Conservation (phyloP, 1,140 invertebrate species). For the Periplaneta americana region DNA sequence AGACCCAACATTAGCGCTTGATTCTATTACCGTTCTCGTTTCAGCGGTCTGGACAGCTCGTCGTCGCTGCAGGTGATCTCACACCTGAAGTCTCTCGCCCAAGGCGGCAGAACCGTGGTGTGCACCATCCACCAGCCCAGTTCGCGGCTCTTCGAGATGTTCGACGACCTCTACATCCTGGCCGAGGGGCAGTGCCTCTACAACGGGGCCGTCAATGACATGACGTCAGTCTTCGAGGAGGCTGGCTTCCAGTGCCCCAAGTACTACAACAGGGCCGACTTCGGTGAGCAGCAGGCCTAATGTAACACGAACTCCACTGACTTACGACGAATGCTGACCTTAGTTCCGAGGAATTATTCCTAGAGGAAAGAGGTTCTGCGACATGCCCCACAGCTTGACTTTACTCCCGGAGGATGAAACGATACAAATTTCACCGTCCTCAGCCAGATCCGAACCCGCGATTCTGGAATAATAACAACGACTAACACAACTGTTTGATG, state of each 20-base stretch:
- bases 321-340: no score
- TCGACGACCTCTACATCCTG: slow-evolving; percentile 57
- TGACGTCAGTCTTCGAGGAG: slow-evolving; percentile 42
- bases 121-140: slow-evolving; percentile 89
- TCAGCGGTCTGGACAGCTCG: slow-evolving; percentile 69
- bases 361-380: no score
- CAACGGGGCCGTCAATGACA: slow-evolving; percentile 40
- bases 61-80: slow-evolving; percentile 64
- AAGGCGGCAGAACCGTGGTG: slow-evolving; percentile 69
- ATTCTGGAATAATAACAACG: no score
- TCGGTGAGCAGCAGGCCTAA: slow-evolving; percentile 47
- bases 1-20: no score
- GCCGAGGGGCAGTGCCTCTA: slow-evolving; percentile 52
- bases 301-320: no score
- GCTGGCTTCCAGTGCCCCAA: slow-evolving; percentile 52
- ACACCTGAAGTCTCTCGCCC: slow-evolving; percentile 59
- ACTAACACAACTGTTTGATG: no score
- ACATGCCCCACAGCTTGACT: no score
- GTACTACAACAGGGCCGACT: slow-evolving; percentile 65
- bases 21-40: no score
- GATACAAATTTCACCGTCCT: no score
- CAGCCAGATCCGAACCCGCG: no score
- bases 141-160: slow-evolving; percentile 67
- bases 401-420: no score
- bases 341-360: background rate